Evolutionary conservation across 2,797 vertebrate species (phyloP), one percentile per base, ranked within the genome.

Genomic region (Bryconaethiops microstoma): DNA sequence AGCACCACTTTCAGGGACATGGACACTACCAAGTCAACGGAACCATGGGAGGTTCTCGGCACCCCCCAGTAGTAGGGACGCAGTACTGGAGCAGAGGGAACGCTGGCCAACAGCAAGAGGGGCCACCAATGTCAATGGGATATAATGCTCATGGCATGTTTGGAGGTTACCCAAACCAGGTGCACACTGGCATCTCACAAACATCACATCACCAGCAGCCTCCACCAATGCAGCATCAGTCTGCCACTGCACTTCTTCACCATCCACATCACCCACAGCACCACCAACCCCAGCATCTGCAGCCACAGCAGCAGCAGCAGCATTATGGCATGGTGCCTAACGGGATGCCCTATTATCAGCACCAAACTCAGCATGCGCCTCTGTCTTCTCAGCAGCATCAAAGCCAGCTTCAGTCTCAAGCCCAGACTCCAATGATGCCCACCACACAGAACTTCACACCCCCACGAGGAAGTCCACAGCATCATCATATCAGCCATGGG

Each of bases 1-100:
- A 95, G 83, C 93, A 94, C 88, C 92, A 93, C 88, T 96, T 96
- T 91, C 93, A 96, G 83, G 90, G 93, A 86, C 95, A 94, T 29
- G 93, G 90, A 89, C 95, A 94, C 42, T 98, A 96, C 88, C 96
- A 96, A 39, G 92, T 97, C 81, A 99, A 98, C 0, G 97, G 97
- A 55, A 93, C 91, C 2, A 82, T 95, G 14, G 96, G 94, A 42
- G 90, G 90, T 79, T 92, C 93, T 84, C 94, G 92, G 48, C 96
- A 95, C 65, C 70, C 91, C 0, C 91, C 96, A 48, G 91, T 95
- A 4, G 72, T 89, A 1, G 94, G 90, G 4, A 92, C 90, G 82
- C 96, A 97, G 88, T 96, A 96, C 82, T 97, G 96, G 97, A 95
- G 91, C 82, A 96, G 96, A 35, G 94, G 92, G 88, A 95, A 92